Evolutionary conservation across 2,113 vertebrate species (phyloP).

Genomic region (Oryzias celebensis): DNA sequence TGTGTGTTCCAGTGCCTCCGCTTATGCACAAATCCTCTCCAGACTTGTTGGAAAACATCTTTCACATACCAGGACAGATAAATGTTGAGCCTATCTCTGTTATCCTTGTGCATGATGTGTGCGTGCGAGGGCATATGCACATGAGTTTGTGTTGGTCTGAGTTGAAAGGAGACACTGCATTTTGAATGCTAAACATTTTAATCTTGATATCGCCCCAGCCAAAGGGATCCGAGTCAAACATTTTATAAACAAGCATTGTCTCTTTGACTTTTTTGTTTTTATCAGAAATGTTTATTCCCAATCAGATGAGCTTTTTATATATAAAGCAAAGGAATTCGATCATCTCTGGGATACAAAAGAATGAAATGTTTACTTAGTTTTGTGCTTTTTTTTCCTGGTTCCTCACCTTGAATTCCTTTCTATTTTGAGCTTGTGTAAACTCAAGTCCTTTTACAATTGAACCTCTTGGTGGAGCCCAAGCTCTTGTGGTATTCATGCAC

Average conservation of each 20-base stretch:
- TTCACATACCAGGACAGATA: conserved; percentile 54
- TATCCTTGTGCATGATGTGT: conserved; percentile 28
- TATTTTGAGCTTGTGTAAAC: neutral
- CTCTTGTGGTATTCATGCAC: conserved; percentile 15
- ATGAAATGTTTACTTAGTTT: neutral
- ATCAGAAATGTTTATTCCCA: neutral
- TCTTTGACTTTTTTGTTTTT: neutral
- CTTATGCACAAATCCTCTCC: conserved; percentile 48
- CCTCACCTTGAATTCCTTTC: no score
- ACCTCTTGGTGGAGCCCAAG: conserved; percentile 57
- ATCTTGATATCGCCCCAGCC: conserved; percentile 2
- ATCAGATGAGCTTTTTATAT: conserved; percentile 3
- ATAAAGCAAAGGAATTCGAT: conserved; percentile 9
- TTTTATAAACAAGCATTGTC: neutral
- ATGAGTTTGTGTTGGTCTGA: conserved; percentile 2
- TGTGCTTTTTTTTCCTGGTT: neutral
- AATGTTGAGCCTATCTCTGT: conserved; percentile 47
- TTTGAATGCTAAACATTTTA: conserved; percentile 9
- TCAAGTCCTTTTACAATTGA: conserved; percentile 9
- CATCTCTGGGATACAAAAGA: neutral
- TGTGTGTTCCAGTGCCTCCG: conserved; percentile 37
- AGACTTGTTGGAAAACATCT: conserved; percentile 64
- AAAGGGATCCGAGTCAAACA: neutral
- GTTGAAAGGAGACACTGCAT: conserved; percentile 10
- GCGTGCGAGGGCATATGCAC: neutral